phyloP scores from a whole-genome alignment of 2,113 vertebrate species.

The Otis tarda region DNA sequence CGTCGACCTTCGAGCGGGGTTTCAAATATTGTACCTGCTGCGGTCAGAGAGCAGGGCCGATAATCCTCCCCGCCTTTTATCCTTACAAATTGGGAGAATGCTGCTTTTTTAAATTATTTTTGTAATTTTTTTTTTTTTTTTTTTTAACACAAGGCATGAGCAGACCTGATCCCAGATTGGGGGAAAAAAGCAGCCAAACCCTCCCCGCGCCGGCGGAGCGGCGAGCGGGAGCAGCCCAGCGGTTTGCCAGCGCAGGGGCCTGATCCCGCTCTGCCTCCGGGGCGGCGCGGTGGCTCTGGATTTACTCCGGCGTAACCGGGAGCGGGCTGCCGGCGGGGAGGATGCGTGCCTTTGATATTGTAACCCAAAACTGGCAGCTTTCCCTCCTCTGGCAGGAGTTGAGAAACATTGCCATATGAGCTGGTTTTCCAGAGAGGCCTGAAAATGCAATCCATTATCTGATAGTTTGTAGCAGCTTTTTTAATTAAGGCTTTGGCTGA shows the following conservation, averaged over 20 bases:
- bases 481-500: slow-evolving; percentile 42
- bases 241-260: not conserved
- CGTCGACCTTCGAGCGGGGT: not conserved
- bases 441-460: slow-evolving; percentile 47
- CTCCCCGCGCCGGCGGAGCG: not conserved
- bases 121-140: not conserved
- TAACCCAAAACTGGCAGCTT: not conserved
- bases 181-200: fast-evolving
- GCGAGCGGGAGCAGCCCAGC: not conserved
- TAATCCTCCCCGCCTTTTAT: not conserved
- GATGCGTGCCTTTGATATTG: not conserved
- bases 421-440: slow-evolving; percentile 13
- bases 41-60: not conserved
- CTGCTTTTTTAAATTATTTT: not conserved
- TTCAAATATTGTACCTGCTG: not conserved
- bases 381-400: slow-evolving; percentile 23
- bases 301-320: not conserved
- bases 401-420: not conserved
- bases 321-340: not conserved
- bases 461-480: slow-evolving; percentile 38
- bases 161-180: not conserved
- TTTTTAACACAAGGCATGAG: not conserved
- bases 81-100: not conserved
- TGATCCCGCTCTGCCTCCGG: not conserved
- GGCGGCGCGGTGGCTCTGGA: not conserved